Evolutionary conservation across 2,888 invertebrate genomes (phyloP).

Genomic region (Drosophila algonquin): DNA sequence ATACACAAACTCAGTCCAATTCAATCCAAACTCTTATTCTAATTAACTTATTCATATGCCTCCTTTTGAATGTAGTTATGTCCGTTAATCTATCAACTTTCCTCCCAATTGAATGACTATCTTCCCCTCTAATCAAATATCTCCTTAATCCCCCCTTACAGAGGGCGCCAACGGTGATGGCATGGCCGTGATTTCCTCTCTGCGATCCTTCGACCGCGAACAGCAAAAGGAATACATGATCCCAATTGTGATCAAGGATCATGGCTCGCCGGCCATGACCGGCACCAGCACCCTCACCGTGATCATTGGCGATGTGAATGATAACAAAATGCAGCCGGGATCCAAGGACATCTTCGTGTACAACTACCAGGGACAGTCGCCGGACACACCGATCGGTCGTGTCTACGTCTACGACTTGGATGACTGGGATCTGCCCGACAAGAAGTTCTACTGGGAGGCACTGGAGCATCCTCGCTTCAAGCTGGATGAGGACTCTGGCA

Average conservation of each 20-base stretch:
- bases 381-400: slow-evolving; percentile 95
- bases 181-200: slow-evolving; percentile 97
- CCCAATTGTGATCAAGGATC: slow-evolving; percentile 98
- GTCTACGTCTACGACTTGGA: slow-evolving; percentile 99
- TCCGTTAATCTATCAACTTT: no score
- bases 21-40: neutral
- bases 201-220: slow-evolving; percentile 96
- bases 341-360: slow-evolving; percentile 98
- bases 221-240: slow-evolving; percentile 98
- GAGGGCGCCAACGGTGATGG: slow-evolving; percentile 99
- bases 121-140: no score
- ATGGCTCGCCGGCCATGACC: slow-evolving; percentile 97
- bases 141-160: slow-evolving; percentile 78
- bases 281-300: slow-evolving; percentile 98
- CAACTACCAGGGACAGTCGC: slow-evolving; percentile 96
- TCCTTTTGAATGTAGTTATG: no score
- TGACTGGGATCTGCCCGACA: slow-evolving; percentile 99
- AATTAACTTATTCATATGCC: neutral
- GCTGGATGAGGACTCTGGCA: slow-evolving; percentile 95
- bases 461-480: slow-evolving; percentile 94
- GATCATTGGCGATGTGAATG: slow-evolving; percentile 98
- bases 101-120: no score
- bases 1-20: no score
- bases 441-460: slow-evolving; percentile 97
- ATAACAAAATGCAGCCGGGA: slow-evolving; percentile 99